Percentiles rank a stretch among this genome's conserved stretches.
Evolutionary conservation across 1,140 invertebrate species (phyloP).

Genomic region (Hesperophylax magnus): DNA sequence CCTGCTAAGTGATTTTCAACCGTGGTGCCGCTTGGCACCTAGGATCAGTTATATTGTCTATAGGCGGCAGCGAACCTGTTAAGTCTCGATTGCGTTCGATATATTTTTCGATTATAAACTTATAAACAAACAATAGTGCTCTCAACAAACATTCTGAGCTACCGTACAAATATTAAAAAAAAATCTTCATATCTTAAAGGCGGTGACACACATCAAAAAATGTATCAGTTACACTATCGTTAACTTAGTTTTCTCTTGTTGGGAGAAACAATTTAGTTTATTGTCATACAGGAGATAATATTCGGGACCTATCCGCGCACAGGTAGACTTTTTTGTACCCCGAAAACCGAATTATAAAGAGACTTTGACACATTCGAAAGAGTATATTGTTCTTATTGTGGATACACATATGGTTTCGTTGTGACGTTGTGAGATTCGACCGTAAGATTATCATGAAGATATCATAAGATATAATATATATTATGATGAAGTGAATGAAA

Average conservation of each 20-base stretch:
- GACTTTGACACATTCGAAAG: not conserved
- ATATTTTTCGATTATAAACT: too few relatives aligned
- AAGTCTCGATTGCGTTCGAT: too few relatives aligned
- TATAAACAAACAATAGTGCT: too few relatives aligned
- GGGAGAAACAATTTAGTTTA: not conserved
- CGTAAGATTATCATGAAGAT: conserved; percentile 13
- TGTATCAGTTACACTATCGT: conserved; percentile 54
- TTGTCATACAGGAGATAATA: not conserved
- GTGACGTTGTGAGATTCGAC: not conserved
- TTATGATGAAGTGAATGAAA: conserved; percentile 7
- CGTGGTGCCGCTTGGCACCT: too few relatives aligned
- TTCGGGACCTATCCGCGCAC: not conserved
- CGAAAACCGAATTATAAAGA: not conserved
- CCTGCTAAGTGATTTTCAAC: too few relatives aligned
- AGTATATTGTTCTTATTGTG: not conserved
- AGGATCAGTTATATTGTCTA: too few relatives aligned
- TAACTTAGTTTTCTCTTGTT: conserved; percentile 45
- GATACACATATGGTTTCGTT: not conserved
- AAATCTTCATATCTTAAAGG: conserved; percentile 32
- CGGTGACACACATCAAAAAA: conserved; percentile 45
- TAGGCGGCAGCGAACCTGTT: too few relatives aligned
- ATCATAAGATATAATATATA: not conserved
- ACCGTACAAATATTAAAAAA: not conserved
- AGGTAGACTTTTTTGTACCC: not conserved
- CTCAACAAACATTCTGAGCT: not conserved